Evolutionary conservation across 1,140 invertebrate species (phyloP), one percentile per base, ranked within the genome.

Genomic region (Helicoverpa zea): DNA sequence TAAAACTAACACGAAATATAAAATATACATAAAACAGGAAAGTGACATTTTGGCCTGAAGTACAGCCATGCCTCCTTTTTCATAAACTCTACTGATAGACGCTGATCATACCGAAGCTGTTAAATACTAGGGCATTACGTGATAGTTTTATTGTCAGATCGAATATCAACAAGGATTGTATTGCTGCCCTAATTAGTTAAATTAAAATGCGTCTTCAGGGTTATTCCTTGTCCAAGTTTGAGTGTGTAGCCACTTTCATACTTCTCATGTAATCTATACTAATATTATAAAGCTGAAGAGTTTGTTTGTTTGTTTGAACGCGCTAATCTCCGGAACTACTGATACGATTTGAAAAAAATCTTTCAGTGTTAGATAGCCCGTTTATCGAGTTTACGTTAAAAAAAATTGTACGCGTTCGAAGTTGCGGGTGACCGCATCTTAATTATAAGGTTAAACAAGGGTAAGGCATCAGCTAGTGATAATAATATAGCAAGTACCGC

Each of bases 101-200:
- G 16, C 5, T 29, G 68, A 72, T 35, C 23, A 11, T 47, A 23
- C 16, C 29, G 35, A 43, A 47, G 47, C 64, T 14, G 47, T 68
- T 68, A 68, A 68, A 68, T 68, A 51, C 16, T 68, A 68, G 51
- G 23, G 68, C 68, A 29, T 54, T 72, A 35, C 51, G 13, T 72
- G 30, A 30, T 54, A 54, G n/a, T 30, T 72, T 54, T 43, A 54
- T 14, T 52, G 51, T 13, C 5, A 52, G 58, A 76, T 78, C 29
- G 61, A 18, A 61, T 64, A 79, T 75, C 59, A 79, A 13, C 56
- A 35, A 68, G 61, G 64, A 81, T 81, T 54, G 52, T 13, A 81
- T 81, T 77, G 58, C 80, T 70, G 73, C 68, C 63, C 43, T 76
- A 81, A 81, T 81, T 81, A 63, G 54, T 18, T 72, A 14, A 13